Base-by-base conservation (phyloP, 2,113 vertebrate genomes). In the Clarias magur region DNA sequence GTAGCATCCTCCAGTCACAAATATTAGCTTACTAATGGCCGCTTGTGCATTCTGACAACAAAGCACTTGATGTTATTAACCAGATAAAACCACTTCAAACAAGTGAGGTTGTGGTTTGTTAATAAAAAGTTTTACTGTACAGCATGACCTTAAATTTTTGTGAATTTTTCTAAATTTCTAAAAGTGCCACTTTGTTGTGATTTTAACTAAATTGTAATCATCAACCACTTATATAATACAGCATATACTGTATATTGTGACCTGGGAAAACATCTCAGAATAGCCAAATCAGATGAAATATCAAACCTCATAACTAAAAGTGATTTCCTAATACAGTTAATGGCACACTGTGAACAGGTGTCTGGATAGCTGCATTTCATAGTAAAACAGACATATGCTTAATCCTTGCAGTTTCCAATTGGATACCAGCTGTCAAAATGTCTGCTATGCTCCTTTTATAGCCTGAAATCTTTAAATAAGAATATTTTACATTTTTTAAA, bases 41-140 rank as follows among this genome's bases (percentile, higher is more conserved):
- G 48, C 62, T 83, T 11, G 38, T 67, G 62, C 62, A 79, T 57
- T 67, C 30, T 68, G 56, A 87, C 75, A 84, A 78, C 72, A 83
- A 76, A 79, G n/a, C 81, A 84, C 81, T 84, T 67, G 59, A 56
- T 38, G 80, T n/a, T 78, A 78, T 34, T 83, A 60, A 76, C 59
- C 27, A 76, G 27, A 38, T 54, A 75, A 63, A 87, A 12, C 57
- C 34, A 56, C 86, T 87, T 68, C 25, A 87, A 12, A 79, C 48
- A 68, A 83, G 19, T 68, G n/a, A n/a, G 23, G 65, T 21, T 23
- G 38, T 53, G 65, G 56, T 76, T 83, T 17, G 57, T 23, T 72
- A 73, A 34, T 34, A 38, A 16, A 57, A 70, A 70, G 67, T 30
- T 38, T 59, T 53, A 70, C 6, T 80, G 21, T 19, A 59, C 60